phyloP scores from a whole-genome alignment of 2,888 invertebrate species.

The Cephalotes varians region DNA sequence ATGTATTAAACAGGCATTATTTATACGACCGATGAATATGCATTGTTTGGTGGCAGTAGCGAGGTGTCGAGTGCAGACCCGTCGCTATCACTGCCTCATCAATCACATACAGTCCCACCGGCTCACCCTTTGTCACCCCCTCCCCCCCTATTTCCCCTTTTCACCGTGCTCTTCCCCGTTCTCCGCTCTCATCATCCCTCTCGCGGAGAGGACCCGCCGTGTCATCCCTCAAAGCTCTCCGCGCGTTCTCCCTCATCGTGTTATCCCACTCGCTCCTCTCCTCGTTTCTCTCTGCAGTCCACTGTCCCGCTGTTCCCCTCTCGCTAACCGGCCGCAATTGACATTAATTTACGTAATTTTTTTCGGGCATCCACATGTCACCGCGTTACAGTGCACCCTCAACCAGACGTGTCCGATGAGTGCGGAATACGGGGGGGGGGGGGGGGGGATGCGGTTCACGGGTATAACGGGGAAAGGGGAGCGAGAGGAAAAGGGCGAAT shows the following conservation, averaged over 20 bases:
- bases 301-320: constrained; percentile 53
- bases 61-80: constrained; percentile 85
- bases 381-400: constrained; percentile 60
- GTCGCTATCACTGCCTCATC: constrained; percentile 86
- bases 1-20: constrained; percentile 85
- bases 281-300: constrained; percentile 47
- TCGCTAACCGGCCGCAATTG: constrained; percentile 78
- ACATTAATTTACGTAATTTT: constrained; percentile 83
- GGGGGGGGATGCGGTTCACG: constrained; percentile 15
- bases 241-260: constrained; percentile 15
- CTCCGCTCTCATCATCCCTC: constrained; percentile 32
- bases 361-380: constrained; percentile 76
- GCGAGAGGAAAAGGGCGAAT: constrained; percentile 4
- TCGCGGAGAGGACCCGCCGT: constrained; percentile 74
- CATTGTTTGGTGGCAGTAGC: constrained; percentile 85
- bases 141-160: constrained; percentile 5
- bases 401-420: constrained; percentile 19
- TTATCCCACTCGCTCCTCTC: constrained; percentile 32
- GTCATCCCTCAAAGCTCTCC: constrained; percentile 74
- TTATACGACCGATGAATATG: constrained; percentile 85
- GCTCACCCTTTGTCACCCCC: constrained; percentile 55
- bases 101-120: constrained; percentile 84
- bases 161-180: constrained; percentile 46
- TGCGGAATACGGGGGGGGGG: constrained; percentile 10
- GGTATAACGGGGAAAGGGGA: not conserved